phyloP scores from a whole-genome alignment of 2,797 vertebrate genomes.

The Sternotherus odoratus region DNA sequence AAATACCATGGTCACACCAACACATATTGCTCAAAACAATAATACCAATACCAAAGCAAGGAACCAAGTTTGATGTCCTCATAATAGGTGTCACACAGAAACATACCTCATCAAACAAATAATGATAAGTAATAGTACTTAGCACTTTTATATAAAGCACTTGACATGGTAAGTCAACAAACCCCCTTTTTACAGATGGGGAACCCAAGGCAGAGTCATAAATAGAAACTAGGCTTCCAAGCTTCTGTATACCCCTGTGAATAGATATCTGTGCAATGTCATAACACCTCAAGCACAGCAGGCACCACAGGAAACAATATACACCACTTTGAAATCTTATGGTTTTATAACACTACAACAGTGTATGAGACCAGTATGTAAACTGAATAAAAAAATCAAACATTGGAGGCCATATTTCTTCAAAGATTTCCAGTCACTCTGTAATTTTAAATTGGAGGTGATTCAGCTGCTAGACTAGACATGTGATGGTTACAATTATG shows the following conservation, averaged over 20 bases:
- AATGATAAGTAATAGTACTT: not conserved
- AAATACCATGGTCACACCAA: not conserved
- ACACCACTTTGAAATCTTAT: not conserved
- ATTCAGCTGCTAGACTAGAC: not conserved
- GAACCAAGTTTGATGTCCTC: not conserved
- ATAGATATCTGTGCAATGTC: not conserved
- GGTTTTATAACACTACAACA: not conserved
- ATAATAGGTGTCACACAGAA: not conserved
- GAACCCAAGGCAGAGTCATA: not conserved
- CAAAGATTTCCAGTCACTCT: not conserved
- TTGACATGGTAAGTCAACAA: not conserved
- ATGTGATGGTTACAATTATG: not conserved
- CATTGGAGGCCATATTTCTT: not conserved
- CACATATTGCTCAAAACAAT: not conserved
- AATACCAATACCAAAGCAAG: not conserved
- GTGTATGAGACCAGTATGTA: not conserved
- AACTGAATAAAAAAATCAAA: not conserved
- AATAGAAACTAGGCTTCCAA: not conserved
- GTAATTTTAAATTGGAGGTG: not conserved
- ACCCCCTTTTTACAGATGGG: not conserved
- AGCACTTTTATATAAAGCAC: not conserved
- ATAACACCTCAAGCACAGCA: not conserved
- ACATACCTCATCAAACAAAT: not conserved
- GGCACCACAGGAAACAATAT: not conserved
- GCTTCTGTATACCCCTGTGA: not conserved